These are phyloP conservation scores for Chascanopsetta lugubris DNA, from an alignment of 2,113 vertebrate genomes.

Conservation along the genomic window DNA sequence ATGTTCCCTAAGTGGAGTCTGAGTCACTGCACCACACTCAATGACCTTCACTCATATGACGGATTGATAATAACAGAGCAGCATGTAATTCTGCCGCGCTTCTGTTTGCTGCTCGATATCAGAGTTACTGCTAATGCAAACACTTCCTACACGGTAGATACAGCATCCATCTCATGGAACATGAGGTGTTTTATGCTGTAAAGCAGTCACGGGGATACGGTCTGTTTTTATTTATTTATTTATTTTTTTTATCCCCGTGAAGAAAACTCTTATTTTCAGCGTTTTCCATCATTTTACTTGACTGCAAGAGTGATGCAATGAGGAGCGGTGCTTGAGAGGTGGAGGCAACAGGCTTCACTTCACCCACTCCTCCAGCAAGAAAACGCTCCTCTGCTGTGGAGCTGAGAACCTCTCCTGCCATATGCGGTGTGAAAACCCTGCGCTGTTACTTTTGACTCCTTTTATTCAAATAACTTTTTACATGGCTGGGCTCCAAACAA, in stretches of 20 bases:
- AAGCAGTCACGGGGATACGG: not conserved
- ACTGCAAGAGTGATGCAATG: not conserved
- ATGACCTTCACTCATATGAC: not conserved
- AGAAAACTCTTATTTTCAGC: not conserved
- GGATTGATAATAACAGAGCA: not conserved
- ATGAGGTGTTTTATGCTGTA: not conserved
- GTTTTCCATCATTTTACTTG: not conserved
- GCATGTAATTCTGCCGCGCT: not conserved
- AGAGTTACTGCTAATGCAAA: slow-evolving; percentile 6
- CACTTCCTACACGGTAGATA: not conserved
- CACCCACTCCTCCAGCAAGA: not conserved
- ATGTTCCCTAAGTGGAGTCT: not conserved
- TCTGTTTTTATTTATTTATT: too few relatives aligned
- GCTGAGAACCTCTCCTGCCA: not conserved
- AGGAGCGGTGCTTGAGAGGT: too few relatives aligned
- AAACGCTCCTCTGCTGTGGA: not conserved
- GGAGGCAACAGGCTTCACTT: not conserved
- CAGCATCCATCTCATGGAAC: not conserved
- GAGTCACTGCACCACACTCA: not conserved
- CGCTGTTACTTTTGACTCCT: not conserved
- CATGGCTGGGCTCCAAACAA: not conserved
- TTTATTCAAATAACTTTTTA: not conserved
- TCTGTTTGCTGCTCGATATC: slow-evolving; percentile 1
- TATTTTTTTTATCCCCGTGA: not conserved
- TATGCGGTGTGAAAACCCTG: not conserved